Conservation (phyloP, 2,888 invertebrate species). For the Drosophila ezoana region DNA sequence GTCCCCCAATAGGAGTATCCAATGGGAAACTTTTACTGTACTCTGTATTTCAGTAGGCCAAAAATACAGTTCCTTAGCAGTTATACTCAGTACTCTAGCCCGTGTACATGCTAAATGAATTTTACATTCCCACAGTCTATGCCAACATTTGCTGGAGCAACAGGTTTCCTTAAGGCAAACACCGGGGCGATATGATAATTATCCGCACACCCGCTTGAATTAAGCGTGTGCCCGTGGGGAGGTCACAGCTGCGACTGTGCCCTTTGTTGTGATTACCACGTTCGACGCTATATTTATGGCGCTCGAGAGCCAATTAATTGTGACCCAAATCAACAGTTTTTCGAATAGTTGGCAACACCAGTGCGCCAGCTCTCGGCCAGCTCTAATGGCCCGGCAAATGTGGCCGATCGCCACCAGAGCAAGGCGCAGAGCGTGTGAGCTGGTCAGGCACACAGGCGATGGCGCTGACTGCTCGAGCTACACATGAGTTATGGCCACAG, state of each 20-base stretch:
- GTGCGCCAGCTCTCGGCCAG: constrained; percentile 36
- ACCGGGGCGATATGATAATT: constrained; percentile 26
- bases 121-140: constrained; percentile 19
- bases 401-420: constrained; percentile 46
- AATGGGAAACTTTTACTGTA: not conserved
- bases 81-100: too few species aligned
- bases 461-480: constrained; percentile 47
- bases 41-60: too few species aligned
- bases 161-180: constrained; percentile 30
- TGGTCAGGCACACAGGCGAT: constrained; percentile 16
- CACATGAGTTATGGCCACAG: constrained; percentile 69
- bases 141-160: constrained; percentile 15
- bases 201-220: constrained; percentile 27
- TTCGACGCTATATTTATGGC: constrained; percentile 79
- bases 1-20: too few species aligned
- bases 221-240: constrained; percentile 30
- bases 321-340: constrained; percentile 75
- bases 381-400: constrained; percentile 66
- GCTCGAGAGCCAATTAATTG: constrained; percentile 82
- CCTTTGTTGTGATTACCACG: constrained; percentile 79
- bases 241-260: constrained; percentile 48
- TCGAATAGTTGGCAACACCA: constrained; percentile 67
- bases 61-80: too few species aligned
- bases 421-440: constrained; percentile 21
- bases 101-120: not conserved